A percentile compares a stretch with the other conserved stretches of the same genome.
Conservation (phyloP, 1,140 invertebrate genomes). For the Ostrea denselamellosa region DNA sequence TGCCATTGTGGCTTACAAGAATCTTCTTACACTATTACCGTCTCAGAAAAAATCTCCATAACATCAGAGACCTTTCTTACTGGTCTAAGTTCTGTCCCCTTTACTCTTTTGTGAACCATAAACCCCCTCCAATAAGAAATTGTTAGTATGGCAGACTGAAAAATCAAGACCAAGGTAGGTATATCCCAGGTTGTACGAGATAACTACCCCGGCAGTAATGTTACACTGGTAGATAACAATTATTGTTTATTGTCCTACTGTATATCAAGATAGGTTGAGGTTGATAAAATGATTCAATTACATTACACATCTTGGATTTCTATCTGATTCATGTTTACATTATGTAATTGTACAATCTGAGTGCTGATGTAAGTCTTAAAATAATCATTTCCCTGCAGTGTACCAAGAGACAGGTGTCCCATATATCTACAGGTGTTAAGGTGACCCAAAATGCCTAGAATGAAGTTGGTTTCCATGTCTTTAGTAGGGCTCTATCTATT, state of each 20-base stretch:
- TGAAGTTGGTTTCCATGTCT: no score
- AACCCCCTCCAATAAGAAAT: neutral
- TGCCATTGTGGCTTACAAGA: neutral
- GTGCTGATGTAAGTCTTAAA: neutral
- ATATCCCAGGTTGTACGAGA: neutral
- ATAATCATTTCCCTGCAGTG: neutral
- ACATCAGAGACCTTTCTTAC: neutral
- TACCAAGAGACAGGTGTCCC: no score
- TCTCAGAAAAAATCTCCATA: neutral
- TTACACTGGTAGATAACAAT: neutral
- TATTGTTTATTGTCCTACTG: neutral
- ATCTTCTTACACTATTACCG: neutral
- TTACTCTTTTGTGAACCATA: neutral
- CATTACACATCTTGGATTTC: no score
- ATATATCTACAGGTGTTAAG: no score
- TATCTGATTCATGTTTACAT: no score
- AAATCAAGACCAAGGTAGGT: neutral
- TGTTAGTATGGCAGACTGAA: neutral
- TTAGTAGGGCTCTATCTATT: no score
- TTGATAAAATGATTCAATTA: neutral
- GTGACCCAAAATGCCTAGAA: no score
- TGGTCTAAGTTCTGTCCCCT: neutral
- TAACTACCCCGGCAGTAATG: neutral
- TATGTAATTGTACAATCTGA: neutral
- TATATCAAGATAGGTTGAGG: neutral